A percentile compares a stretch with the other conserved stretches of the same genome.
These are phyloP conservation scores for Apotomis turbidana DNA, from an alignment of 2,888 invertebrate genomes.

Conservation along the genomic window DNA sequence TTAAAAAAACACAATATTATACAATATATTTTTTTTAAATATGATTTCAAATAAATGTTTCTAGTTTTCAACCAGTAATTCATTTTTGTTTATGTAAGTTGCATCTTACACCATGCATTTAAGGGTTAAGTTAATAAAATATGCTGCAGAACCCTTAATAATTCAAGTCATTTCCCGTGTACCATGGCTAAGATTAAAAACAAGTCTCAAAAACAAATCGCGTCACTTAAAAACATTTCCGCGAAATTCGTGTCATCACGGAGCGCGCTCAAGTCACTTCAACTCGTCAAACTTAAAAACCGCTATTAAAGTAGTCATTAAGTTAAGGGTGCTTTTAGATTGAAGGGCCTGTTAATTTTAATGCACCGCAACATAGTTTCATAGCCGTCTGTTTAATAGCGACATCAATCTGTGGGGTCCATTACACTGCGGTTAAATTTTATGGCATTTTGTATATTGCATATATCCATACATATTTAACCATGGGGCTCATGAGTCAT, in stretches of 20 bases:
- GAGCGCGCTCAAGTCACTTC: conserved; percentile 33
- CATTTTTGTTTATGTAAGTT: too few relatives aligned
- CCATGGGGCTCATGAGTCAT: too few relatives aligned
- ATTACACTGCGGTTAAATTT: conserved; percentile 19
- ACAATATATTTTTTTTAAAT: too few relatives aligned
- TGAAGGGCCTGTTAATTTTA: conserved; percentile 40
- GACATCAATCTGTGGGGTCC: conserved; percentile 22
- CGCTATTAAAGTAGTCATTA: conserved; percentile 36
- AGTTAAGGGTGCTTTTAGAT: conserved; percentile 34
- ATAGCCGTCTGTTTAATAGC: conserved; percentile 28
- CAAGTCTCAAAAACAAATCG: conserved; percentile 20
- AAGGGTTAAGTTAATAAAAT: conserved; percentile 11
- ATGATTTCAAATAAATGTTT: too few relatives aligned
- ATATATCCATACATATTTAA: not conserved
- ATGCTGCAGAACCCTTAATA: conserved; percentile 16
- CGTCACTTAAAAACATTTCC: conserved; percentile 29
- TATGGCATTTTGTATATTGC: not conserved
- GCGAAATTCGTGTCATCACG: conserved; percentile 28
- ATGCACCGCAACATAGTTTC: conserved; percentile 38
- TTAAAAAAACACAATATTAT: too few relatives aligned
- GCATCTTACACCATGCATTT: too few relatives aligned
- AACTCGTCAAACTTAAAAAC: conserved; percentile 39
- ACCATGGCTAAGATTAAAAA: conserved; percentile 13
- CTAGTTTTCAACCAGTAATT: too few relatives aligned
- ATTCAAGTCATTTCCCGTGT: not conserved